Evolutionary conservation across 2,888 invertebrate genomes (phyloP).

Genomic region (Chalcis sispes): DNA sequence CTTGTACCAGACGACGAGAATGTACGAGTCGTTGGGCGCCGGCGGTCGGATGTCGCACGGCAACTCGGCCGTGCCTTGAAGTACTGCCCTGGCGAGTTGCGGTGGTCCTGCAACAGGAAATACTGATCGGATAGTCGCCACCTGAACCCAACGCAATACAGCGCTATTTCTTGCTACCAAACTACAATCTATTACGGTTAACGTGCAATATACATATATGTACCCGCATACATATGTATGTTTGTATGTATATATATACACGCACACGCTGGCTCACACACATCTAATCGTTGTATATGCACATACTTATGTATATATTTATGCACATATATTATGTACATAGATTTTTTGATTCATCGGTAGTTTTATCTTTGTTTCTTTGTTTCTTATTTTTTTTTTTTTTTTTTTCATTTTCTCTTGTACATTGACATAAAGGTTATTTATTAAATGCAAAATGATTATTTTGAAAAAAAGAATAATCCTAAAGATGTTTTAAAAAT

Average conservation of each 20-base stretch:
- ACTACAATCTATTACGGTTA: conserved; percentile 58
- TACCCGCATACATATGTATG: too few species aligned
- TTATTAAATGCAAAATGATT: too few species aligned
- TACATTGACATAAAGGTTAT: background rate
- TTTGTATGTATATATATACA: background rate
- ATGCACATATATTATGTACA: too few species aligned
- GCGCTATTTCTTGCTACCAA: conserved; percentile 59
- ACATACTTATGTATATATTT: background rate
- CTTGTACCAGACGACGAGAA: conserved; percentile 94
- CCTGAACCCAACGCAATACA: conserved; percentile 60
- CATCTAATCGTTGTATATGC: background rate
- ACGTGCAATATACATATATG: conserved; percentile 13
- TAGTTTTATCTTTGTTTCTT: too few species aligned
- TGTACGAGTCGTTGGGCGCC: conserved; percentile 86
- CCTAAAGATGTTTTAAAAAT: too few species aligned
- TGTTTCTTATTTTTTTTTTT: too few species aligned
- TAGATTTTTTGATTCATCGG: too few species aligned
- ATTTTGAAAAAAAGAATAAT: too few species aligned
- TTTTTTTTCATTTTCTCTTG: background rate
- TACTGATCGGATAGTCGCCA: conserved; percentile 68
- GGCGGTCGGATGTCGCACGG: conserved; percentile 91
- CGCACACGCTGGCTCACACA: too few species aligned
- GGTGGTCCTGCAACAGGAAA: conserved; percentile 79
- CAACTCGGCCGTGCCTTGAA: conserved; percentile 87
- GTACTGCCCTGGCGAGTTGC: conserved; percentile 83